These are phyloP conservation scores for Nestor notabilis DNA, from an alignment of 2,113 vertebrate genomes.

Conservation along the genomic window DNA sequence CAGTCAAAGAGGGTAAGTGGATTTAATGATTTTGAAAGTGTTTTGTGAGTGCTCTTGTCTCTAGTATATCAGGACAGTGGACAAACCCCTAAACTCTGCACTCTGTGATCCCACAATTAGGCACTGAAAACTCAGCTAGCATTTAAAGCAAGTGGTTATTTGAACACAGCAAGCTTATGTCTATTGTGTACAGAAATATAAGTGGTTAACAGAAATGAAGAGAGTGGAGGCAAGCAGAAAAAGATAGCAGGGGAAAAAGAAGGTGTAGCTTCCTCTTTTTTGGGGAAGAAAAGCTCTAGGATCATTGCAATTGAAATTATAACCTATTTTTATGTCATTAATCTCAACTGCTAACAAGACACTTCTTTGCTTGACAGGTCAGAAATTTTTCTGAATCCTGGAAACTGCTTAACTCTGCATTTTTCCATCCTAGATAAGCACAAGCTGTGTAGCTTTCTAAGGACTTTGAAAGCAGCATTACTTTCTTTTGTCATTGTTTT, in stretches of 20 bases:
- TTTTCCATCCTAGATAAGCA: neutral
- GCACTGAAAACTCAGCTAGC: neutral
- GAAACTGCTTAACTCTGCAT: neutral
- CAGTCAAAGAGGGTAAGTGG: neutral
- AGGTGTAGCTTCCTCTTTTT: neutral
- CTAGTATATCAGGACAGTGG: neutral
- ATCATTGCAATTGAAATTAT: neutral
- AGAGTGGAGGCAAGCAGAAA: neutral
- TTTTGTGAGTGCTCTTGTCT: neutral
- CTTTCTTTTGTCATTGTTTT: neutral
- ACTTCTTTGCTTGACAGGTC: neutral
- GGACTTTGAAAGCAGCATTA: neutral
- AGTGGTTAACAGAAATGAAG: neutral
- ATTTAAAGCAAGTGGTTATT: neutral
- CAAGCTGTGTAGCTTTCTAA: neutral
- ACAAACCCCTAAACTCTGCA: neutral
- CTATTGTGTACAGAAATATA: neutral
- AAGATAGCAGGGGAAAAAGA: neutral
- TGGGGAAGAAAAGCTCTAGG: neutral
- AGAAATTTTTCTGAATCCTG: neutral
- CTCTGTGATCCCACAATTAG: neutral
- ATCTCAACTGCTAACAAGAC: neutral
- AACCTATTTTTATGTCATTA: neutral
- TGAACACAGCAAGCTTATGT: neutral
- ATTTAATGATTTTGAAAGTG: slow-evolving; percentile 7